Percentiles rank a stretch among this genome's conserved stretches.
These are phyloP conservation scores for Enteromius viviparus DNA, from an alignment of 2,797 vertebrate genomes.

Conservation along the genomic window DNA sequence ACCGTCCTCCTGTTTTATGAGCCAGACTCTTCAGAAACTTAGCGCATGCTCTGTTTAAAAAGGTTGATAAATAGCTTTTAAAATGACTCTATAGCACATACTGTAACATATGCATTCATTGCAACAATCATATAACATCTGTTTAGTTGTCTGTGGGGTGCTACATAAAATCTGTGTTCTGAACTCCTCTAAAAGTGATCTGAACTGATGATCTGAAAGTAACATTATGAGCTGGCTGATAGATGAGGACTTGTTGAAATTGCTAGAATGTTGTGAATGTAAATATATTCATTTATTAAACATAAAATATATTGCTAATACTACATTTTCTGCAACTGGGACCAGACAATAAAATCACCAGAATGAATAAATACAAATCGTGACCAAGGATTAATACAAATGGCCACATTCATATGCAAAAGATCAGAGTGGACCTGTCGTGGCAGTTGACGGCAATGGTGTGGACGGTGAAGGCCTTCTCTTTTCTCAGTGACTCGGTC, in stretches of 20 bases:
- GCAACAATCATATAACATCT: neutral
- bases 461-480: slow-evolving; percentile 73
- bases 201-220: neutral
- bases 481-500: slow-evolving; percentile 65
- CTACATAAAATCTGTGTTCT: neutral
- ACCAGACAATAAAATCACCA: neutral
- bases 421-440: slow-evolving; percentile 70
- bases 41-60: slow-evolving; percentile 68
- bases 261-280: neutral
- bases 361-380: neutral
- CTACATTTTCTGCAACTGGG: neutral
- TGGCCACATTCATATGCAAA: neutral
- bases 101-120: neutral
- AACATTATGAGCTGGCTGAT: neutral
- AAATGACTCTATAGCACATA: neutral
- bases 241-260: neutral
- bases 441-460: slow-evolving; percentile 74
- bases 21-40: slow-evolving; percentile 80
- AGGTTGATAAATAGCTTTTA: neutral
- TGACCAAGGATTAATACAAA: neutral
- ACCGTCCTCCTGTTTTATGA: slow-evolving; percentile 77
- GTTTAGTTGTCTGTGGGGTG: too few species aligned
- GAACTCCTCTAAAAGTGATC: neutral
- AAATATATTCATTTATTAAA: neutral
- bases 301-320: neutral